Evolutionary conservation across 2,888 invertebrate species (phyloP), one percentile per base, ranked within the genome.

Genomic region (Xanthorhoe designata): DNA sequence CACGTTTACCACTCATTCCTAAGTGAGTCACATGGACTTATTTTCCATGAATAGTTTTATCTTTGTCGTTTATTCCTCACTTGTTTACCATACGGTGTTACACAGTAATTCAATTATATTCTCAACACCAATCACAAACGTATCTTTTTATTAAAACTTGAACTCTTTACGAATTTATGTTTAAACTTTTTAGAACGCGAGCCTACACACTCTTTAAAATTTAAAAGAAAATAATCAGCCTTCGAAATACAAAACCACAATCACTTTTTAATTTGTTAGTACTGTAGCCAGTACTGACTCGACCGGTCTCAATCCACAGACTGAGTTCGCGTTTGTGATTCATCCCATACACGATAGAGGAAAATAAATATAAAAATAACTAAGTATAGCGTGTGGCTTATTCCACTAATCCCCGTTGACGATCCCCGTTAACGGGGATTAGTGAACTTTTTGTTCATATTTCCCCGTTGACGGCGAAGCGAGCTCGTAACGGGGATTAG

Each of bases 331-430:
- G 47, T 57, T 42, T 32, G 55, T 91, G 91, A 91, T 86, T 91
- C 91, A 91, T 90, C 89, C 84, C 83, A 83, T 84, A 60, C 32
- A 58, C 52, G 50, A 74, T 76, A 79, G 80, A 85, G 81, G 81
- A 80, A 84, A 85, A 84, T 81, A 80, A 78, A 71, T 70, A 76
- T 70, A 76, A 75, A 79, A 80, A 80, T 78, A 77, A 77, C 56
- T 60, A 42, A 13, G 38, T 42, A 42, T 42, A 42, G 13, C 60
- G 55, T 60, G 56, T 67, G 72, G n/a, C n/a, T n/a, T n/a, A n/a
- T n/a, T n/a, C n/a, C n/a, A n/a, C n/a, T n/a, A n/a, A n/a, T n/a
- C n/a, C n/a, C n/a, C n/a, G n/a, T n/a, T n/a, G n/a, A n/a, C n/a
- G n/a, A n/a, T n/a, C n/a, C n/a, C n/a, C n/a, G n/a, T n/a, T n/a